phyloP scores from a whole-genome alignment of 2,888 invertebrate genomes.

The Colostygia pectinataria region DNA sequence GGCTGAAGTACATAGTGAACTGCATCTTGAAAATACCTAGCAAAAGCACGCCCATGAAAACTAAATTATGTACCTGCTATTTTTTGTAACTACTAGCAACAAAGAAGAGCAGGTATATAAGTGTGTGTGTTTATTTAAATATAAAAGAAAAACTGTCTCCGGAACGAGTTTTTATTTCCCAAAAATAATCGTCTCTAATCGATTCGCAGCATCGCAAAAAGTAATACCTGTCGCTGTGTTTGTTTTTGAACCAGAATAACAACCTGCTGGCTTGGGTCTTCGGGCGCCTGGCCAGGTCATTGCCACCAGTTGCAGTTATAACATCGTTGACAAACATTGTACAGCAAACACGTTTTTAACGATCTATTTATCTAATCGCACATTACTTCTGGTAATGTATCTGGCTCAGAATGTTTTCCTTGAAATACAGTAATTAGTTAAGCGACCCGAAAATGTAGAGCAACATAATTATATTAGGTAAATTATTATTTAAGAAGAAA shows the following conservation, averaged over 20 bases:
- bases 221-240: slow-evolving; percentile 40
- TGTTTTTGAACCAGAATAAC: slow-evolving; percentile 73
- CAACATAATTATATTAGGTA: too few species aligned
- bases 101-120: too few species aligned
- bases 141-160: slow-evolving; percentile 2
- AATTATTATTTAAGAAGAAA: too few species aligned
- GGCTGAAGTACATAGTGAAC: too few species aligned
- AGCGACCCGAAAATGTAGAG: too few species aligned
- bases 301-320: slow-evolving; percentile 79
- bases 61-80: too few species aligned
- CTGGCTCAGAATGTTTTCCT: slow-evolving; percentile 3
- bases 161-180: slow-evolving; percentile 21
- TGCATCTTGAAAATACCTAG: too few species aligned
- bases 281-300: slow-evolving; percentile 69
- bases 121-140: too few species aligned
- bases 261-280: slow-evolving; percentile 48
- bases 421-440: neutral
- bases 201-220: slow-evolving; percentile 35
- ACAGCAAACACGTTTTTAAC: slow-evolving; percentile 66
- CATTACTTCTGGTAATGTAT: slow-evolving; percentile 22
- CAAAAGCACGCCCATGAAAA: too few species aligned
- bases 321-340: slow-evolving; percentile 64
- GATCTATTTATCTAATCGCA: slow-evolving; percentile 51
- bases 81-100: too few species aligned
- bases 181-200: slow-evolving; percentile 30